phyloP scores from a whole-genome alignment of 2,113 vertebrate genomes.

The Istiophorus platypterus region DNA sequence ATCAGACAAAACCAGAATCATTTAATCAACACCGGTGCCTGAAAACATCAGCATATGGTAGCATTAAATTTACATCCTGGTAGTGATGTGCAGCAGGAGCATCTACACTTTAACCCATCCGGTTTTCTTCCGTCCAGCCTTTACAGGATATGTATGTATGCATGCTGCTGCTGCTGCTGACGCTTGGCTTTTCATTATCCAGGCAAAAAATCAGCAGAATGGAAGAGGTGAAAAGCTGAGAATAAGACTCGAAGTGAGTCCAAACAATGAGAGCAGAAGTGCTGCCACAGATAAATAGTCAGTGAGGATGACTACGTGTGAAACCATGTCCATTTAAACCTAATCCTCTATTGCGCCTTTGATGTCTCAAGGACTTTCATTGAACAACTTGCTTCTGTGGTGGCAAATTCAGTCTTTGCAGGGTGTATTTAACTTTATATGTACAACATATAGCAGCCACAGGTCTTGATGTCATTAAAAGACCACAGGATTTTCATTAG shows the following conservation, averaged over 20 bases:
- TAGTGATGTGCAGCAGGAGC: conserved; percentile 44
- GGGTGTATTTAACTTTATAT: conserved; percentile 17
- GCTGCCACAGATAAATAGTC: conserved; percentile 32
- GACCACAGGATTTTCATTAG: conserved; percentile 43
- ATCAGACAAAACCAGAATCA: conserved; percentile 60
- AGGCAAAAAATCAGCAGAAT: conserved; percentile 47
- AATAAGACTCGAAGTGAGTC: conserved; percentile 16
- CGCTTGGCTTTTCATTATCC: conserved; percentile 46
- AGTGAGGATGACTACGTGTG: conserved; percentile 18
- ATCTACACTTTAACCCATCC: conserved; percentile 11
- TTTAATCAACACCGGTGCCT: conserved; percentile 58
- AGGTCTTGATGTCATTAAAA: conserved; percentile 37
- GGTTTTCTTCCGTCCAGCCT: conserved; percentile 16
- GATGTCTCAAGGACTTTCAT: conserved; percentile 47
- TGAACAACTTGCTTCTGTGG: conserved; percentile 13
- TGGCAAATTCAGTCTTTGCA: conserved; percentile 8
- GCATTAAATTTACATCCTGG: conserved; percentile 63
- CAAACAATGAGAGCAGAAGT: conserved; percentile 35
- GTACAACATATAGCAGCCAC: conserved; percentile 1
- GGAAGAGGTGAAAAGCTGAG: conserved; percentile 21
- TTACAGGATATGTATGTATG: conserved; percentile 6
- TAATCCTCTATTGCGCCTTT: conserved; percentile 10
- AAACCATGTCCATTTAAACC: conserved; percentile 30
- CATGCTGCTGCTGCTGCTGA: not conserved
- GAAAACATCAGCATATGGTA: conserved; percentile 60